Evolutionary conservation across 2,888 invertebrate genomes (phyloP).

Genomic region (Xestia c-nigrum): DNA sequence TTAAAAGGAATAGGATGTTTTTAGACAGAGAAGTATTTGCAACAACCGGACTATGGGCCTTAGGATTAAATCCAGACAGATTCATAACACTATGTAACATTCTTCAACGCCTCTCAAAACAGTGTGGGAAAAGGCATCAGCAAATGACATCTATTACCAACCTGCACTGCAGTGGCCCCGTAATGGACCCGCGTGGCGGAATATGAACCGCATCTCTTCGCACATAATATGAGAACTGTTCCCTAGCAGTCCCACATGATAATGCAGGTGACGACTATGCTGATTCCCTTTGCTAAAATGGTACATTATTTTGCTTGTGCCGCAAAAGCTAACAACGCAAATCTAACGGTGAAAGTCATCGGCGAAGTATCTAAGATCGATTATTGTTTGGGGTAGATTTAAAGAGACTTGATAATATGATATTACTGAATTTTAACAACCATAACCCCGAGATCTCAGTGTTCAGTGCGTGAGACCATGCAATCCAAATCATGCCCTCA

Average conservation of each 20-base stretch:
- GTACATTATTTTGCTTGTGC: background rate
- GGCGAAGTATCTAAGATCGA: background rate
- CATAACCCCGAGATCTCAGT: background rate
- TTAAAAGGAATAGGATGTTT: too few relatives aligned
- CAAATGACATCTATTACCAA: background rate
- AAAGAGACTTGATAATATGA: background rate
- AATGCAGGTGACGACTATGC: background rate
- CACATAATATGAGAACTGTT: background rate
- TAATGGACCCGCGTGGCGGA: background rate
- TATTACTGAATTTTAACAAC: background rate
- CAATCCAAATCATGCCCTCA: slow-evolving; percentile 1
- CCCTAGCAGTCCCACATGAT: background rate
- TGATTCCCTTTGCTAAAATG: background rate
- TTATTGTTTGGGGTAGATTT: background rate
- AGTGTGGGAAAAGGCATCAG: background rate
- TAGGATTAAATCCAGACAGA: background rate
- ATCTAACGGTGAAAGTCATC: background rate
- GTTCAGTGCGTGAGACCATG: background rate
- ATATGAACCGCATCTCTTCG: background rate
- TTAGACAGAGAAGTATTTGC: background rate
- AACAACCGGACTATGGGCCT: background rate
- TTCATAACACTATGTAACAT: background rate
- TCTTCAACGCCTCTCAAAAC: background rate
- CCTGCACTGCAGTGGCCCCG: background rate
- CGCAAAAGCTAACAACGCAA: background rate